Percentiles rank a stretch among this genome's conserved stretches.
phyloP scores from a whole-genome alignment of 2,888 invertebrate genomes.

The Amphipyra tragopoginis region DNA sequence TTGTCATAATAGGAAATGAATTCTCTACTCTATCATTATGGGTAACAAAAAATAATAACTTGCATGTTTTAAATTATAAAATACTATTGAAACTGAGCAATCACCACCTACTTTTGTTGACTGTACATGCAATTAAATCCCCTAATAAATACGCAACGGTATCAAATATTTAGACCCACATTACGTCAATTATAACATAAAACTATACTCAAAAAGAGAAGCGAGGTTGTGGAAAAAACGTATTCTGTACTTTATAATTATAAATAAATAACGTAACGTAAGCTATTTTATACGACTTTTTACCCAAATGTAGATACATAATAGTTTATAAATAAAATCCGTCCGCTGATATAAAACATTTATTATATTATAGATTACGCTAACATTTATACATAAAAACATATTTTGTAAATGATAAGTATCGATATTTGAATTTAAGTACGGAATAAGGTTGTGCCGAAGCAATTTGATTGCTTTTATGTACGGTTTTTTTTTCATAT shows the following conservation, averaged over 20 bases:
- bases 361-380: conserved; percentile 68
- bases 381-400: conserved; percentile 64
- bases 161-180: conserved; percentile 13
- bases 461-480: conserved; percentile 84
- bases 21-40: too few species aligned
- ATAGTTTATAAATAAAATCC: conserved; percentile 71
- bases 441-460: conserved; percentile 79
- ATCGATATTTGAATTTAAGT: conserved; percentile 61
- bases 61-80: too few species aligned
- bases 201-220: conserved; percentile 38
- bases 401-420: conserved; percentile 61
- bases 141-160: conserved; percentile 13
- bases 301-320: conserved; percentile 84
- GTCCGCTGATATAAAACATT: conserved; percentile 66
- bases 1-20: too few species aligned
- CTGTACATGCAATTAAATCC: too few species aligned
- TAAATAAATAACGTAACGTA: conserved; percentile 24
- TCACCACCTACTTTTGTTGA: too few species aligned
- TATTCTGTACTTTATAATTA: conserved; percentile 41
- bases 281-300: conserved; percentile 64
- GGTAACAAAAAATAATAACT: too few species aligned
- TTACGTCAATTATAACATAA: conserved; percentile 26
- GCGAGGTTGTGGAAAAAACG: conserved; percentile 37
- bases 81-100: too few species aligned
- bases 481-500: conserved; percentile 51